Percentiles rank a stretch among this genome's conserved stretches.
Conservation (phyloP, 2,113 vertebrate species). For the Scatophagus argus region DNA sequence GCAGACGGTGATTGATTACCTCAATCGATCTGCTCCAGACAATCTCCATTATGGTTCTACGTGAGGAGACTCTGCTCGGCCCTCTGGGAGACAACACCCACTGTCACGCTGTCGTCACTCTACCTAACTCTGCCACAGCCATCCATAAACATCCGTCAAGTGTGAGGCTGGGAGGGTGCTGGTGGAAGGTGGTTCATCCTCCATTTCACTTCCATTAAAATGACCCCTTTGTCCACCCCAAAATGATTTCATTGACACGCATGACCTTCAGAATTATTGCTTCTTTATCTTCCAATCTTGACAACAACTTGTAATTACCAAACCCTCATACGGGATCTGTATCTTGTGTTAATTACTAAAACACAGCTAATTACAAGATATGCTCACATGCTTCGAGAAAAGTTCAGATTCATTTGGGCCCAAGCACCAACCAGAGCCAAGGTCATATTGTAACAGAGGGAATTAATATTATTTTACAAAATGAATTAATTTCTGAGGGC, state of each 20-base stretch:
- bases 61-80: constrained; percentile 69
- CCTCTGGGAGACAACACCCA: constrained; percentile 13
- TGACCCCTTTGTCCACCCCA: not conserved
- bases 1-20: constrained; percentile 71
- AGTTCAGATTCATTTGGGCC: not conserved
- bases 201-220: not conserved
- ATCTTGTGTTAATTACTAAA: not conserved
- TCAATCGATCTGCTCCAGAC: constrained; percentile 65
- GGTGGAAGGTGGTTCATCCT: no score
- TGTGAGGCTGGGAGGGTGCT: not conserved
- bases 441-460: no score
- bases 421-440: no score
- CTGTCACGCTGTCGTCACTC: not conserved
- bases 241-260: not conserved
- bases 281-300: not conserved
- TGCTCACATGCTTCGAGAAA: not conserved
- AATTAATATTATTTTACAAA: no score
- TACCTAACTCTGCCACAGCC: constrained; percentile 8
- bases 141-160: constrained; percentile 16
- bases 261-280: not conserved
- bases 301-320: no score
- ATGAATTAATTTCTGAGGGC: no score
- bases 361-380: not conserved
- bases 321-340: not conserved
- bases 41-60: constrained; percentile 65